These are phyloP conservation scores for Coleophora flavipennella DNA, from an alignment of 2,888 invertebrate species.

Conservation along the genomic window DNA sequence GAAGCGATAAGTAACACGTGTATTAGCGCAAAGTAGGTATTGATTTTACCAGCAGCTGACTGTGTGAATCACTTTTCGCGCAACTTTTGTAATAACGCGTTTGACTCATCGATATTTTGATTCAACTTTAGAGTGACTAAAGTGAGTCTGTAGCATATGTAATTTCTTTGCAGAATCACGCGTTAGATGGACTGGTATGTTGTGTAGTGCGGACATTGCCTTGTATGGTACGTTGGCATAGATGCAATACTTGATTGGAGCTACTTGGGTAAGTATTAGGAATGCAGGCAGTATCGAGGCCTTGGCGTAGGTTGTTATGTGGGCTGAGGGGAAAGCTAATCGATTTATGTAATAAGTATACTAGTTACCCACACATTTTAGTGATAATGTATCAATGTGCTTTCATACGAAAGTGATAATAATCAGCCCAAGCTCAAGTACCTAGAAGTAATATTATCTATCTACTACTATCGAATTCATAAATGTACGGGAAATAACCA, in stretches of 20 bases:
- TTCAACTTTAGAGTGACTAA: conserved; percentile 16
- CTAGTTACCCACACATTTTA: not conserved
- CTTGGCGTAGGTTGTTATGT: conserved; percentile 14
- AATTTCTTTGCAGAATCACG: not conserved
- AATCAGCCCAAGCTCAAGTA: no score
- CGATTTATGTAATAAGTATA: conserved; percentile 13
- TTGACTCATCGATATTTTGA: conserved; percentile 52
- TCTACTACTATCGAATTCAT: no score
- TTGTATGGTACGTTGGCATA: conserved; percentile 16
- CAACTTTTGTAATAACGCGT: conserved; percentile 31
- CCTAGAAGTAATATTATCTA: no score
- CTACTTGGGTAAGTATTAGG: conserved; percentile 10
- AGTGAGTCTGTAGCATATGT: conserved; percentile 16
- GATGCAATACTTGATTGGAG: conserved; percentile 13
- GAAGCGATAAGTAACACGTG: no score
- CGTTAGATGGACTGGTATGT: conserved; percentile 11
- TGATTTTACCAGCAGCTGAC: conserved; percentile 64
- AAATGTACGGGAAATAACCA: no score
- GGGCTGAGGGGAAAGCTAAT: conserved; percentile 21
- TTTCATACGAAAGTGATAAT: no score
- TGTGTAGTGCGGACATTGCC: conserved; percentile 16
- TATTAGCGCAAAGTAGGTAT: conserved; percentile 36
- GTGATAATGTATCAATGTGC: no score
- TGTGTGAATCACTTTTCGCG: conserved; percentile 37
- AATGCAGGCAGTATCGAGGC: conserved; percentile 14